Evolutionary conservation across 2,888 invertebrate species (phyloP).

Genomic region (Pimpla rufipes): DNA sequence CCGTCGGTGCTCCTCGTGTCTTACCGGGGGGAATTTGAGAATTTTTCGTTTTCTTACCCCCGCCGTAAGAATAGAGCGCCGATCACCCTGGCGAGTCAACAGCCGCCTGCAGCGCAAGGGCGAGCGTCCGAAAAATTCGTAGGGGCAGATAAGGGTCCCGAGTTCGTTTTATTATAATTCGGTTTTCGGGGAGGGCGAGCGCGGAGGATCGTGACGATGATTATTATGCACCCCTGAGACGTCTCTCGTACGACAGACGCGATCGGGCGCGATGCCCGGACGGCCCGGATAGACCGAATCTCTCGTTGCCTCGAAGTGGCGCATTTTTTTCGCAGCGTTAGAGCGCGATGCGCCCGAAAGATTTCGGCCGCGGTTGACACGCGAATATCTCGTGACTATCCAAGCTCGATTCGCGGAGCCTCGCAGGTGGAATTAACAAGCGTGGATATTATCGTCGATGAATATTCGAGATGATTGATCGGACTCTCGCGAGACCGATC

Average conservation of each 20-base stretch:
- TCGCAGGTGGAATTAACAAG: conserved; percentile 62
- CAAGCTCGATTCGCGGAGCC: conserved; percentile 30
- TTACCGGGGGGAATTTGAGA: conserved; percentile 26
- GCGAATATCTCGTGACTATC: conserved; percentile 57
- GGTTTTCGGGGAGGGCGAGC: not conserved
- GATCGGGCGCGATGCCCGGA: conserved; percentile 21
- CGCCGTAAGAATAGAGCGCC: conserved; percentile 15
- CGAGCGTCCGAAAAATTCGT: conserved; percentile 1
- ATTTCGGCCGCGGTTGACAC: conserved; percentile 39
- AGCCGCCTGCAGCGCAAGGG: not conserved
- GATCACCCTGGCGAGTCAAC: not conserved
- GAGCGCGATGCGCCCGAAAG: conserved; percentile 21
- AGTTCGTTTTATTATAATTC: conserved; percentile 13
- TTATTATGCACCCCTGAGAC: conserved; percentile 64
- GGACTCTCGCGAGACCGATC: conserved; percentile 29
- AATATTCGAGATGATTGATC: conserved; percentile 63
- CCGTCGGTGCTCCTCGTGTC: conserved; percentile 9
- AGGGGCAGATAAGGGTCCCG: not conserved
- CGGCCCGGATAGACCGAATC: not conserved
- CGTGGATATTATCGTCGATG: conserved; percentile 63
- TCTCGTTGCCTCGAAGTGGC: conserved; percentile 14
- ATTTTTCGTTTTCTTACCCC: conserved; percentile 38
- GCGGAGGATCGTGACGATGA: conserved; percentile 27
- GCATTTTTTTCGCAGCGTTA: conserved; percentile 47
- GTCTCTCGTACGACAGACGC: conserved; percentile 29